Conservation (phyloP, 2,888 invertebrate genomes). For the Ephialtes manifestator region DNA sequence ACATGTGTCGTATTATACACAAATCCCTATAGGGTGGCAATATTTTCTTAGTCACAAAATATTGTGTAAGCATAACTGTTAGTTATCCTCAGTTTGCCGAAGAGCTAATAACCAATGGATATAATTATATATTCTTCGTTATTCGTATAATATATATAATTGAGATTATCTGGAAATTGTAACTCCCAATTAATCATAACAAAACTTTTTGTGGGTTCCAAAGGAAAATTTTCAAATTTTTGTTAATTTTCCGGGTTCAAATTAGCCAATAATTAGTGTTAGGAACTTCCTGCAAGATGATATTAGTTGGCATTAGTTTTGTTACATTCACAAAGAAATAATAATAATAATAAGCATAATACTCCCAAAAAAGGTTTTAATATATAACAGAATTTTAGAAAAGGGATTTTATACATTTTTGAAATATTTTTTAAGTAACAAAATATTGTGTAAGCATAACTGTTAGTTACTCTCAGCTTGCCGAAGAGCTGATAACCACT, state of each 20-base stretch:
- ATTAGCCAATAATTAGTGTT: constrained; percentile 41
- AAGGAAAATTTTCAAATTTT: constrained; percentile 34
- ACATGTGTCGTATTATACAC: constrained; percentile 80
- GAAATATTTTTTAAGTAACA: no score
- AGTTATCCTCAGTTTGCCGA: background rate
- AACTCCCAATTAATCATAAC: constrained; percentile 55
- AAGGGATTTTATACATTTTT: no score
- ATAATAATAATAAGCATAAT: no score
- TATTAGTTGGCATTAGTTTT: no score
- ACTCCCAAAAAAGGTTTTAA: no score
- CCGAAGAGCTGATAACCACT: no score
- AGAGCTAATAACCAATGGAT: constrained; percentile 8
- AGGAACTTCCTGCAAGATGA: background rate
- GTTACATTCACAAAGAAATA: no score
- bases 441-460: no score
- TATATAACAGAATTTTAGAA: no score
- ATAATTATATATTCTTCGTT: constrained; percentile 17
- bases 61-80: constrained; percentile 52
- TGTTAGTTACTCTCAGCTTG: no score
- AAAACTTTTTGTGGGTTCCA: constrained; percentile 25
- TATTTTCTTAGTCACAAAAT: constrained; percentile 32
- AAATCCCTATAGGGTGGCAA: constrained; percentile 9
- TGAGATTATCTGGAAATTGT: constrained; percentile 47
- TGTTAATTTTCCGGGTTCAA: constrained; percentile 12
- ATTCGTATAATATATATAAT: constrained; percentile 9